These are phyloP conservation scores for Drosophila nannoptera DNA, from an alignment of 1,140 invertebrate species.

Conservation along the genomic window DNA sequence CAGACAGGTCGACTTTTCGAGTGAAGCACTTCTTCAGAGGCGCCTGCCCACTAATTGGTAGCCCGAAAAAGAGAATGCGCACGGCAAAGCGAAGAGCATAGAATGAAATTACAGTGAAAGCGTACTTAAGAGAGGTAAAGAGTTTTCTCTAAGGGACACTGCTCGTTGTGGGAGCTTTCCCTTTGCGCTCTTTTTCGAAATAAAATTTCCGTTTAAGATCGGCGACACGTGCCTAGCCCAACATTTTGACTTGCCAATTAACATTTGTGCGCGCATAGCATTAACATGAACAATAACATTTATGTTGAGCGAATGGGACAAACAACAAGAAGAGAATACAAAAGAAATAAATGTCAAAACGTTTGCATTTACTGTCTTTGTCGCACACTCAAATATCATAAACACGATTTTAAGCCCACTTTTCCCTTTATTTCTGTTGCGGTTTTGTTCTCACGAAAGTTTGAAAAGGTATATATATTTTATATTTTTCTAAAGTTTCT, in stretches of 20 bases:
- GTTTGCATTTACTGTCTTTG: not conserved
- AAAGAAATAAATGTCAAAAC: constrained; percentile 4
- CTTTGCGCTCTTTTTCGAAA: not conserved
- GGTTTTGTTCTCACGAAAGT: constrained; percentile 41
- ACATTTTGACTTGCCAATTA: constrained; percentile 18
- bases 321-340: not conserved
- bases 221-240: constrained; percentile 29
- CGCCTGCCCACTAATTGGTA: constrained; percentile 58
- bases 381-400: constrained; percentile 22
- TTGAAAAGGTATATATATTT: constrained; percentile 23
- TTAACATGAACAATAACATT: constrained; percentile 13
- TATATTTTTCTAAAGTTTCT: constrained; percentile 8
- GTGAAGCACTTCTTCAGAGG: constrained; percentile 45
- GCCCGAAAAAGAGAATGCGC: not conserved
- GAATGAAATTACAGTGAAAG: not conserved
- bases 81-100: not conserved
- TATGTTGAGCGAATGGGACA: constrained; percentile 1
- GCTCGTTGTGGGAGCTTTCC: not conserved
- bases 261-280: constrained; percentile 16
- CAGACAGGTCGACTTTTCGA: constrained; percentile 29
- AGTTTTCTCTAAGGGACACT: no score
- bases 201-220: constrained; percentile 6
- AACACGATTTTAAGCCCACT: constrained; percentile 25
- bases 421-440: constrained; percentile 46
- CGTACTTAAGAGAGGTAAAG: not conserved